Evolutionary conservation across 1,140 invertebrate species (phyloP).

Genomic region (Drosophila sucinea): DNA sequence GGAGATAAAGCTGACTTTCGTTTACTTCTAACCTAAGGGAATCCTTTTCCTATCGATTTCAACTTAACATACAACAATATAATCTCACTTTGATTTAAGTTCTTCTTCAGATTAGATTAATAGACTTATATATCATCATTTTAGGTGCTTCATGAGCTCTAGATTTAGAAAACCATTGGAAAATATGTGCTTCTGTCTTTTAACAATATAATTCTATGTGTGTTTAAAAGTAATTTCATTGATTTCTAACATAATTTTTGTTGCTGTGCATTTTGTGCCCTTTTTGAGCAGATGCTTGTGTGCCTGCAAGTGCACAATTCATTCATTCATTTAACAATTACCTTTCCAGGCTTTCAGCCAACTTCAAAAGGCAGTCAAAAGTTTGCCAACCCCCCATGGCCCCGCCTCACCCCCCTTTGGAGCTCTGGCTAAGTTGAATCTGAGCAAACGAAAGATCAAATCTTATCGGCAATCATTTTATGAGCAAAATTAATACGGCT

Average conservation of each 20-base stretch:
- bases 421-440: neutral
- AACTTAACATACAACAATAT: too few relatives aligned
- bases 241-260: neutral
- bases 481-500: slow-evolving; percentile 67
- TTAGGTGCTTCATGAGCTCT: neutral
- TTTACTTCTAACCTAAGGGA: neutral
- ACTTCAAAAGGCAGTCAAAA: slow-evolving; percentile 54
- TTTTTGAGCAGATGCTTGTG: neutral
- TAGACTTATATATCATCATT: neutral
- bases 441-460: slow-evolving; percentile 74
- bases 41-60: neutral
- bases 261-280: slow-evolving; percentile 1
- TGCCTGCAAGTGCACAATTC: slow-evolving; percentile 39
- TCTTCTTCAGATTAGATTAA: too few relatives aligned
- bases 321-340: neutral
- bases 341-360: neutral
- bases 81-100: too few relatives aligned
- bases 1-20: neutral
- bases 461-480: slow-evolving; percentile 80
- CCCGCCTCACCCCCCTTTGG: neutral
- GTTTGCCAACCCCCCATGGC: slow-evolving; percentile 1
- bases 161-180: too few relatives aligned
- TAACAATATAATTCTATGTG: too few relatives aligned
- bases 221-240: neutral
- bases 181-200: too few relatives aligned